phyloP scores from a whole-genome alignment of 2,113 vertebrate genomes.

The Petrocephalus zakoni region DNA sequence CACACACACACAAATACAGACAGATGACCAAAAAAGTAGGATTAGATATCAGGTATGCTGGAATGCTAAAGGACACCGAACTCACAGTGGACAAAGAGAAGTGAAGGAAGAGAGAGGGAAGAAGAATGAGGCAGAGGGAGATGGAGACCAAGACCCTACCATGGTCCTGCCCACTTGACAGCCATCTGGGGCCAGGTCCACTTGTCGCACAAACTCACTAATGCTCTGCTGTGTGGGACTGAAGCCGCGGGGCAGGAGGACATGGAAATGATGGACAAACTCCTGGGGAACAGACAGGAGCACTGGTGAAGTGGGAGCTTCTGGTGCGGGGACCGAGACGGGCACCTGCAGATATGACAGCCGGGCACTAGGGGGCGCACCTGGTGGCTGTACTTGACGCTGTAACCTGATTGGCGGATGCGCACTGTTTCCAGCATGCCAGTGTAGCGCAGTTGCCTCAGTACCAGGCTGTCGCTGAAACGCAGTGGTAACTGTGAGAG shows the following conservation, averaged over 20 bases:
- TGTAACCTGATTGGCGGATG: conserved; percentile 94
- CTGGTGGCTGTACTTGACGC: conserved; percentile 90
- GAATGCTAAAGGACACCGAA: too few species aligned
- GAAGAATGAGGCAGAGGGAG: not conserved
- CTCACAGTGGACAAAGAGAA: conserved; percentile 31
- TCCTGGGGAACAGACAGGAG: conserved; percentile 62
- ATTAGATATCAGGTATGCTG: too few species aligned
- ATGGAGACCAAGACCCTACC: conserved; percentile 55
- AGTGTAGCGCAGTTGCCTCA: conserved; percentile 92
- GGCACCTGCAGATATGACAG: not conserved
- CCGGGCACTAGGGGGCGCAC: conserved; percentile 48
- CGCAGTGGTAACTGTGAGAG: conserved; percentile 79
- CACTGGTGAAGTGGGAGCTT: not conserved
- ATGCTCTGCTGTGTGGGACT: conserved; percentile 71
- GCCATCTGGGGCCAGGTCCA: conserved; percentile 68
- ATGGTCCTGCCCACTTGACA: conserved; percentile 92
- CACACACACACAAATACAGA: not conserved
- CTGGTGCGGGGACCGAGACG: not conserved
- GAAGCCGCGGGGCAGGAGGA: conserved; percentile 76
- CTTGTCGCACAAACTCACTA: conserved; percentile 73
- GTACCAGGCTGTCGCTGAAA: conserved; percentile 84
- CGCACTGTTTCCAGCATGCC: conserved; percentile 96
- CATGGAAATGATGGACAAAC: conserved; percentile 82
- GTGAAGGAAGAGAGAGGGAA: not conserved
- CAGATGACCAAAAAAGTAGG: not conserved